Evolutionary conservation across 92 coral and sea anemone genomes (phyloP), one percentile per base, ranked within the genome.

Genomic region (Palythoa grandis): DNA sequence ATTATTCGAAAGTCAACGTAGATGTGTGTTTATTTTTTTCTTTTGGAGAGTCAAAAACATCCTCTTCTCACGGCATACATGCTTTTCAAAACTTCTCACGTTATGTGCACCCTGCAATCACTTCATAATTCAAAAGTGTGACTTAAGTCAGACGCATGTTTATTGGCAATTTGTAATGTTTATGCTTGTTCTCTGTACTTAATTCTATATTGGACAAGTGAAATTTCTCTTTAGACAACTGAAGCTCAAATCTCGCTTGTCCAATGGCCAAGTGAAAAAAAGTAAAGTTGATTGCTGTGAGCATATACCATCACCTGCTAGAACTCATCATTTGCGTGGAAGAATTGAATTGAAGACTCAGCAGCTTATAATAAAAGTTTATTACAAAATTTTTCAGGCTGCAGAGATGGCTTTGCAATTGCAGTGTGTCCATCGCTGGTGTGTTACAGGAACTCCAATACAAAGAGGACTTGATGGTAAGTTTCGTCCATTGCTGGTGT

Each of bases 361-460:
- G 61, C 61, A 56, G 61, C 61, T 56, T 56, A 50, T 74, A 47
- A 4, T 72, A 16, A 68, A 5, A 29, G 61, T 19, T 20, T 38
- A n/a, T 20, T 8, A 4, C 69, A 72, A 37, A 66, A 61, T 38
- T 77, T 10, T 58, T 63, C 72, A 96, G 99, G 98, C 99, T 54
- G 96, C 99, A 11, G 99, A 96, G 89, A 95, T 95, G 88, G 99
- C 98, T 22, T 82, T 96, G 68, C 87, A 88, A 20, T 77, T 96
- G 74, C 87, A 83, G 53, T 86, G 97, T 70, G 92, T 93, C 14
- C 94, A 96, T 86, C 84, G 95, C 13, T 96, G 99, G 99, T 96
- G 99, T 86, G 96, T 96, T 74, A 96, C 99, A 72, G 99, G 97
- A 16, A 96, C 99, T 53, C 99, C 99, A 19, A 95, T 96, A 79